Conservation (phyloP, 2,797 vertebrate species). For the Trematomus bernacchii region DNA sequence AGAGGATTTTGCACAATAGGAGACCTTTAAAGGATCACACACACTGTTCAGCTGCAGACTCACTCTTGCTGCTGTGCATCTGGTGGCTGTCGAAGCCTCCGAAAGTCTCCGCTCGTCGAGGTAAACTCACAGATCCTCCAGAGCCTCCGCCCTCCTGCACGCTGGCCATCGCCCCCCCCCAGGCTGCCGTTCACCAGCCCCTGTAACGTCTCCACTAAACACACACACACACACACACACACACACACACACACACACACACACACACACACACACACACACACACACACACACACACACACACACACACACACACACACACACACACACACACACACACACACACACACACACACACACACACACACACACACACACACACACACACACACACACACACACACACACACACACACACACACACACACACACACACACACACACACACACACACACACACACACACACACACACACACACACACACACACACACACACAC, state of each 20-base stretch:
- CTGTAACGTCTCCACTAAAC: slow-evolving; percentile 93
- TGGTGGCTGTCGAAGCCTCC: slow-evolving; percentile 98
- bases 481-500: slow-evolving; percentile 53
- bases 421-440: slow-evolving; percentile 64
- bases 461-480: slow-evolving; percentile 54
- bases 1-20: too few species aligned
- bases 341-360: slow-evolving; percentile 58
- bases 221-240: slow-evolving; percentile 58
- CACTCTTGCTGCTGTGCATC: slow-evolving; percentile 93
- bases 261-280: slow-evolving; percentile 38
- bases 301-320: slow-evolving; percentile 52
- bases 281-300: slow-evolving; percentile 62
- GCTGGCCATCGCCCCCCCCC: slow-evolving; percentile 83
- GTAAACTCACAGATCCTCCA: slow-evolving; percentile 86
- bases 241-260: slow-evolving; percentile 58
- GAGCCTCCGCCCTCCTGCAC: slow-evolving; percentile 83
- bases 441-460: slow-evolving; percentile 59
- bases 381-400: slow-evolving; percentile 57
- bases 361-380: slow-evolving; percentile 37
- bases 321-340: slow-evolving; percentile 62
- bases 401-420: slow-evolving; percentile 53
- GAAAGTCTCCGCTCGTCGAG: slow-evolving; percentile 95
- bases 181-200: slow-evolving; percentile 90
- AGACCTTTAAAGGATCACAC: background rate
- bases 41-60: slow-evolving; percentile 43